Base-by-base conservation (phyloP, 2,888 invertebrate species). In the Apamea monoglypha region DNA sequence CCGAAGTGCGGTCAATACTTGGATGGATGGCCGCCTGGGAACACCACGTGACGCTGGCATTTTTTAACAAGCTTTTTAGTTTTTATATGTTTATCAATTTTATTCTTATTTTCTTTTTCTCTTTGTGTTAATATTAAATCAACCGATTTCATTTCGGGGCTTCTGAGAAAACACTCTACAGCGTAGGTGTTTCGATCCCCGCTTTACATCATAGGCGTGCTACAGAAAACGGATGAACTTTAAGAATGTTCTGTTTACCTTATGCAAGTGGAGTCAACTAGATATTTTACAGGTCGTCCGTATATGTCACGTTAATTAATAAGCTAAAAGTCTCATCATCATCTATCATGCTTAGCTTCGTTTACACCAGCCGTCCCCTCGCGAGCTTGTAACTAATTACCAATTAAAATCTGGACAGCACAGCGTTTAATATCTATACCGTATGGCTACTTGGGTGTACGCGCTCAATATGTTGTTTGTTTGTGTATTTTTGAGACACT, bases 1-100 rank as follows among this genome's bases (percentile, higher is more conserved):
- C n/a, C n/a, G n/a, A n/a, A n/a, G n/a, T n/a, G 95, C 91, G 93
- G 93, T 95, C 93, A 95, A 95, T 95, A 95, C 94, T 95, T 95
- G 94, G 95, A 95, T 95, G 95, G 95, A 94, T 95, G 95, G 95
- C 95, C 94, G 94, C 94, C 93, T 95, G 94, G 94, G 94, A 95
- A 94, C 93, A 95, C 94, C 93, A 89, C 94, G 94, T 94, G 93
- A 90, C 90, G 93, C 94, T 94, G 92, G 3, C 4, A 10, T 21
- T 64, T 70, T 69, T 73, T 29, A 3, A 8, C 36, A 36, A n/a
- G 12, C 18, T 25, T 16, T 50, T 8, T 25, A 25, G 10, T 25
- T 40, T 29, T 8, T 0, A 3, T 47, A 47, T 25, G 4, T 6
- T 44, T 16, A 16, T 14, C 0, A 16, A n/a, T n/a, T n/a, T n/a